Conservation (phyloP, 2,888 invertebrate genomes). For the Ophioninae sp. region DNA sequence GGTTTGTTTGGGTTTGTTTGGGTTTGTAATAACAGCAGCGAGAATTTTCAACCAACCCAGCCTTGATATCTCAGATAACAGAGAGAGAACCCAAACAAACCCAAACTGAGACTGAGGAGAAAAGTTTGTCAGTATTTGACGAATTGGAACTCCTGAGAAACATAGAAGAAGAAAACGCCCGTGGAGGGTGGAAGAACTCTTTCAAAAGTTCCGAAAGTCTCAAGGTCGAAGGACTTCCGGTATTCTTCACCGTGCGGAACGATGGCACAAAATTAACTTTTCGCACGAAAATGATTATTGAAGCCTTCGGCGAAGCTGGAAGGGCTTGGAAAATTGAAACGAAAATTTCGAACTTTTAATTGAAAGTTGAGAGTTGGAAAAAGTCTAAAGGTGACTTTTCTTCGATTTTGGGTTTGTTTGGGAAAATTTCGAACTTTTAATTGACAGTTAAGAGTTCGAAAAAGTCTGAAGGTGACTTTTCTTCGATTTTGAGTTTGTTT, state of each 20-base stretch:
- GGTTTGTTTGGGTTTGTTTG: background rate
- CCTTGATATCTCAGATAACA: conserved; percentile 24
- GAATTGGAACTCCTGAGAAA: background rate
- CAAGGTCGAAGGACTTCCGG: conserved; percentile 1
- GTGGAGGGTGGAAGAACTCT: background rate
- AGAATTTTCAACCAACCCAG: conserved; percentile 2
- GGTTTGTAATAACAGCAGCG: background rate
- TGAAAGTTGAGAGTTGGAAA: background rate
- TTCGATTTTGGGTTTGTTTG: background rate
- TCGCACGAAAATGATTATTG: background rate
- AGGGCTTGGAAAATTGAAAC: background rate
- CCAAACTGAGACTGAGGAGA: background rate
- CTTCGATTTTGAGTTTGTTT: too few species aligned
- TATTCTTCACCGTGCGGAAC: background rate
- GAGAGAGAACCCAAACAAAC: conserved; percentile 15
- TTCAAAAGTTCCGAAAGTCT: conserved; percentile 5
- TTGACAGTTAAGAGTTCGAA: too few species aligned
- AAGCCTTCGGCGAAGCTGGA: background rate
- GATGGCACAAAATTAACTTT: background rate
- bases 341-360: background rate
- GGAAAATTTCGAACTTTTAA: background rate
- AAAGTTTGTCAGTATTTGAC: conserved; percentile 3
- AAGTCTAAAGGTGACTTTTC: background rate
- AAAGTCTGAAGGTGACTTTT: background rate
- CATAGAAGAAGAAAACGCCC: too few species aligned